phyloP scores from a whole-genome alignment of 2,113 vertebrate genomes.

The Phyllostomus hastatus region DNA sequence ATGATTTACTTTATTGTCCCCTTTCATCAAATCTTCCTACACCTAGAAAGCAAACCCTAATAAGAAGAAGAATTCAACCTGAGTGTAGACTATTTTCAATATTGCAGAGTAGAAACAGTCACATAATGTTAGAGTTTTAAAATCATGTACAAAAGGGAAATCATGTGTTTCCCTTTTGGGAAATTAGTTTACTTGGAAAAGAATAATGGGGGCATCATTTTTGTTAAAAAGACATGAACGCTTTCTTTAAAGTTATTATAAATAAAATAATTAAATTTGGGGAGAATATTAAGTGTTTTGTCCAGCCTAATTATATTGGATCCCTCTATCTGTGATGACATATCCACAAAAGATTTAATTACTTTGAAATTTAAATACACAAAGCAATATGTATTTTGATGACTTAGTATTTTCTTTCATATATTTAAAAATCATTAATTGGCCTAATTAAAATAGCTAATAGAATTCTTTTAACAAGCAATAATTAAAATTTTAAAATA shows the following conservation, averaged over 20 bases:
- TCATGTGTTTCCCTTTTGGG: background rate
- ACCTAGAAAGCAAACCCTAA: background rate
- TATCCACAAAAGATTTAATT: background rate
- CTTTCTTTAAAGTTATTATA: background rate
- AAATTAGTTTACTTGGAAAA: slow-evolving; percentile 8
- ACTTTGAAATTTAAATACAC: background rate
- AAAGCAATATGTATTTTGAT: background rate
- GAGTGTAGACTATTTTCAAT: background rate
- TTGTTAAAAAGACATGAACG: background rate
- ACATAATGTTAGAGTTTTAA: background rate
- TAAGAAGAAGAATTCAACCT: background rate
- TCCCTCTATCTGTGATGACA: background rate
- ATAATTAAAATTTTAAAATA: background rate
- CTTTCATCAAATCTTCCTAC: background rate
- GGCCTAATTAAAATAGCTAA: background rate
- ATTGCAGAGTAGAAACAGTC: background rate
- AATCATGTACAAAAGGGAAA: background rate
- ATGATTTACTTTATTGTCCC: background rate
- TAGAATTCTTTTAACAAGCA: background rate
- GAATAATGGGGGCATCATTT: background rate
- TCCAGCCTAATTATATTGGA: background rate
- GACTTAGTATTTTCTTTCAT: background rate
- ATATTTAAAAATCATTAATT: background rate
- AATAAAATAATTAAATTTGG: background rate
- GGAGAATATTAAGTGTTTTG: background rate